A percentile compares a stretch with the other conserved stretches of the same genome.
phyloP scores from a whole-genome alignment of 2,888 invertebrate species.

The Athetis lepigone region DNA sequence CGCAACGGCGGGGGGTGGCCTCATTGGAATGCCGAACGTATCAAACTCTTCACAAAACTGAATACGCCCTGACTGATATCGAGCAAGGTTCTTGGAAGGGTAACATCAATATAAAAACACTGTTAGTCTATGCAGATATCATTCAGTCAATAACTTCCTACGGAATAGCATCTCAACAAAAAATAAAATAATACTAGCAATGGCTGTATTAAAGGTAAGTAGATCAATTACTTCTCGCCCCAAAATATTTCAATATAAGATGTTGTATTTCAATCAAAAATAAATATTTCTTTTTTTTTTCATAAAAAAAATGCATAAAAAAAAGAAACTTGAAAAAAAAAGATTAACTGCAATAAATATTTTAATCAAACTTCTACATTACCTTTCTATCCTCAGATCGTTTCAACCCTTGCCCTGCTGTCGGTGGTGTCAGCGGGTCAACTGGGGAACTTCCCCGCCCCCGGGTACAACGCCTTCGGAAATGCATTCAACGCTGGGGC shows the following conservation, averaged over 20 bases:
- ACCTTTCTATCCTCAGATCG: constrained; percentile 63
- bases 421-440: constrained; percentile 71
- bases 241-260: neutral
- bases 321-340: too few species aligned
- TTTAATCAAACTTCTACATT: too few species aligned
- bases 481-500: constrained; percentile 62
- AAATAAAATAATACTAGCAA: constrained; percentile 39
- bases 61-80: constrained; percentile 70
- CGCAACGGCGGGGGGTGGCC: constrained; percentile 73
- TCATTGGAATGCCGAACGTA: constrained; percentile 68
- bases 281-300: too few species aligned
- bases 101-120: constrained; percentile 76
- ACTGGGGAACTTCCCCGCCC: constrained; percentile 51
- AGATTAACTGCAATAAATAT: too few species aligned
- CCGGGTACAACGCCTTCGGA: constrained; percentile 66
- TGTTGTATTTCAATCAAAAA: too few species aligned
- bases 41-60: constrained; percentile 64
- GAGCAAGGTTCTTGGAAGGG: constrained; percentile 73
- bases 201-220: constrained; percentile 69
- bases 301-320: too few species aligned
- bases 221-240: neutral
- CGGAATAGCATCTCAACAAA: constrained; percentile 52
- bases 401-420: constrained; percentile 67
- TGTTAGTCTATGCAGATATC: constrained; percentile 66
- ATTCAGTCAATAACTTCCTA: constrained; percentile 67